Evolutionary conservation across 2,113 vertebrate genomes (phyloP), one percentile per base, ranked within the genome.

Genomic region (Tenrec ecaudatus): DNA sequence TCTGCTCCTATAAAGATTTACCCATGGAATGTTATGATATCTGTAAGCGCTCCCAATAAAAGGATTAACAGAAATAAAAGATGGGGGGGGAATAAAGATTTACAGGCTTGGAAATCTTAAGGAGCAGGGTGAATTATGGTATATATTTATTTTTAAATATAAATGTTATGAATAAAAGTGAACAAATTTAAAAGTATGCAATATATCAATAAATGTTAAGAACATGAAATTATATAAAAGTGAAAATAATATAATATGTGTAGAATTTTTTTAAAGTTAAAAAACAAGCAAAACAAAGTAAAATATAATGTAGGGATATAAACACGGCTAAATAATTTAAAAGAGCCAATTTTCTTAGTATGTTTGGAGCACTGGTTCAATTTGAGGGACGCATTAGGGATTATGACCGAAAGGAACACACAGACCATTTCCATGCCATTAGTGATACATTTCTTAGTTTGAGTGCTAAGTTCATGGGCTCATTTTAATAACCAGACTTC

Each of bases 121-220:
- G 47, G 47, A 53, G 47, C 47, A 53, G 47, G 12, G 47, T 53
- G 12, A 53, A 53, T 53, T 53, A 53, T 53, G 47, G 47, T 7
- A 40, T 40, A 40, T 40, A 53, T 53, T 53, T 53, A 53, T 53
- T 53, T 53, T 53, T 53, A 53, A 53, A 53, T 7, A 29, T 43
- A 83, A 91, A 80, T 36, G 75, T 12, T 71, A 86, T 38, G 1
- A 57, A 75, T 73, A 76, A 82, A 94, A 82, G 82, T 86, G 10
- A 94, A 62, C n/a, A 1, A 43, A 73, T 73, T 80, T 76, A 94
- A 82, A 88, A 78, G 6, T 89, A 58, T 78, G 17, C 88, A 88
- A 79, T 58, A 88, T 36, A 69, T 79, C 12, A 73, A 58, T 62
- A 85, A 53, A 88, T 47, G 38, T 87, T 87, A 60, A 82, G 89